phyloP scores from a whole-genome alignment of 2,113 vertebrate species.

The Mus pahari region DNA sequence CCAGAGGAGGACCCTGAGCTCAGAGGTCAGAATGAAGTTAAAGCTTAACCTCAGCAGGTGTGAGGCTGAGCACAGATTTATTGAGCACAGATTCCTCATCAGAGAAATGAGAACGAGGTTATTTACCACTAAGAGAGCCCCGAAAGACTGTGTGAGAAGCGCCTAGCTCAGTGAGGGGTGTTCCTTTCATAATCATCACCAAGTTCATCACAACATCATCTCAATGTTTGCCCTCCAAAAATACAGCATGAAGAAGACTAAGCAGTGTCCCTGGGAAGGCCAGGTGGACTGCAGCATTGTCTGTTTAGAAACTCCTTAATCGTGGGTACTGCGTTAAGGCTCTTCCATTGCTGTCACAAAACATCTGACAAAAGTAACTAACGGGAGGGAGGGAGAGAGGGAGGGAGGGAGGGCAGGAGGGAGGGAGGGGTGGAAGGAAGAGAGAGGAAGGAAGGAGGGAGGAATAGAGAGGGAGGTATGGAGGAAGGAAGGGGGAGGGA shows the following conservation, averaged over 20 bases:
- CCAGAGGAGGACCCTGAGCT: neutral
- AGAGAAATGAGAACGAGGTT: neutral
- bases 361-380: neutral
- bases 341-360: neutral
- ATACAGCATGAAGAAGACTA: neutral
- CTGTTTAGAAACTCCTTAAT: neutral
- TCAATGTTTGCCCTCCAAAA: neutral
- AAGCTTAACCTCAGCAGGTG: neutral
- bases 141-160: neutral
- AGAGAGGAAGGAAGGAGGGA: too few relatives aligned
- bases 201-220: too few relatives aligned
- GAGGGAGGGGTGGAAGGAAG: neutral
- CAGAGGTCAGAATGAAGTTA: neutral
- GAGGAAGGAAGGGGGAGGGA: rapidly evolving
- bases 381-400: neutral
- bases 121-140: neutral
- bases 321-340: too few relatives aligned
- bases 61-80: neutral
- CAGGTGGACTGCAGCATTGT: neutral
- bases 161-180: neutral
- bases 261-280: neutral
- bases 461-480: too few relatives aligned
- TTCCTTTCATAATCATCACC: neutral
- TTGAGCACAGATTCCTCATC: neutral
- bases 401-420: neutral